phyloP scores from a whole-genome alignment of 2,888 invertebrate genomes.

The Coremacera marginata region DNA sequence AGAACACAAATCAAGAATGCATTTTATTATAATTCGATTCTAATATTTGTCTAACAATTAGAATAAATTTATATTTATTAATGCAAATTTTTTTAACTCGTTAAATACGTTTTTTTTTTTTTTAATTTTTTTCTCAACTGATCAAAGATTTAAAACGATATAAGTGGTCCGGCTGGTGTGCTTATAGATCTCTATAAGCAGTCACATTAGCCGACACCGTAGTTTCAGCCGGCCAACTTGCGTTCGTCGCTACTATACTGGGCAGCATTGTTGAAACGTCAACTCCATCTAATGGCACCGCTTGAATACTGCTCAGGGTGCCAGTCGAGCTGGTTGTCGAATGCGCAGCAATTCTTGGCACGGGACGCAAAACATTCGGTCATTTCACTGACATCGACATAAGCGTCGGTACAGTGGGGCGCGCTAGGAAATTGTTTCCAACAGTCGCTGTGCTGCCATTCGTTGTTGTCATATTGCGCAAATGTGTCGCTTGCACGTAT shows the following conservation, averaged over 20 bases:
- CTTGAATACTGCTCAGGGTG: constrained; percentile 45
- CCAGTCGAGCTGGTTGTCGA: constrained; percentile 51
- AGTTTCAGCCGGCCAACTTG: constrained; percentile 8
- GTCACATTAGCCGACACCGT: neutral
- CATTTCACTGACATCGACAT: constrained; percentile 64
- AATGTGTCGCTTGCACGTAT: constrained; percentile 65
- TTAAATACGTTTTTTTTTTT: neutral
- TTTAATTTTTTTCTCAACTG: neutral
- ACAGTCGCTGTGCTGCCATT: constrained; percentile 45
- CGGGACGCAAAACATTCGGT: constrained; percentile 67
- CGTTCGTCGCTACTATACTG: constrained; percentile 15
- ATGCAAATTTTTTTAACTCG: neutral
- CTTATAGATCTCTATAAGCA: neutral
- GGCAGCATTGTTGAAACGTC: neutral
- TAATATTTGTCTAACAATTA: constrained; percentile 47
- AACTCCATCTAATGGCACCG: neutral
- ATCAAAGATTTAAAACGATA: neutral
- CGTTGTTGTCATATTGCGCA: constrained; percentile 55
- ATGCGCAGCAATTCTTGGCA: constrained; percentile 63
- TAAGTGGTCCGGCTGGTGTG: neutral
- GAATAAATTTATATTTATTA: constrained; percentile 31
- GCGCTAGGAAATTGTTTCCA: constrained; percentile 47
- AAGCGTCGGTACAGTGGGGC: constrained; percentile 49
- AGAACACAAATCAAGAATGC: constrained; percentile 29
- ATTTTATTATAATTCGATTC: constrained; percentile 42